phyloP scores from a whole-genome alignment of 2,888 invertebrate species.

The Choreutis nemorana region DNA sequence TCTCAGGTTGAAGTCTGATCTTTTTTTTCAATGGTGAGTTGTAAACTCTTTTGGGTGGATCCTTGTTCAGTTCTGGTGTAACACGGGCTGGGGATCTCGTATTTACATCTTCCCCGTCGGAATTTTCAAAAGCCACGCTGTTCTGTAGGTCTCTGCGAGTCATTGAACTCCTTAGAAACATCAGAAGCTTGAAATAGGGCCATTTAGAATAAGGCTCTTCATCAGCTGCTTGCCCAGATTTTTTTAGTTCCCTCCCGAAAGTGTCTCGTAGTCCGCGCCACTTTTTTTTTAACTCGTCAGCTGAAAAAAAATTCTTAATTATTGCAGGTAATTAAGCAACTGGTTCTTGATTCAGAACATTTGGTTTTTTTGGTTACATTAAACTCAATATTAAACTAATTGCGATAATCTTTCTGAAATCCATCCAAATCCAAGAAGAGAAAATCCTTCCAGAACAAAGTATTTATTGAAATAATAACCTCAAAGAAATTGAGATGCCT shows the following conservation, averaged over 20 bases:
- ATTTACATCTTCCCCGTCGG: conserved; percentile 1
- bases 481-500: conserved; percentile 5
- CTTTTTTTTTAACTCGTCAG: conserved; percentile 8
- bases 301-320: conserved; percentile 1
- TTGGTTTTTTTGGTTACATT: not conserved
- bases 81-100: too few relatives aligned
- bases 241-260: conserved; percentile 4
- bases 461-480: not conserved
- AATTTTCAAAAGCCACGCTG: not conserved
- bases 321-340: not conserved
- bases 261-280: conserved; percentile 10
- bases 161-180: conserved; percentile 1
- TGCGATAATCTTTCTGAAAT: not conserved
- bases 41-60: not conserved
- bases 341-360: not conserved
- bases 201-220: conserved; percentile 2
- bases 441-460: not conserved
- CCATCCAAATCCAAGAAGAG: not conserved
- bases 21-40: not conserved
- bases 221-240: conserved; percentile 2
- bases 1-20: conserved; percentile 1
- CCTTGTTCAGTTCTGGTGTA: too few relatives aligned
- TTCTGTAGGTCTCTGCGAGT: not conserved
- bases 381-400: not conserved
- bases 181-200: conserved; percentile 3